phyloP scores from a whole-genome alignment of 2,797 vertebrate species.

The Chelon labrosus region DNA sequence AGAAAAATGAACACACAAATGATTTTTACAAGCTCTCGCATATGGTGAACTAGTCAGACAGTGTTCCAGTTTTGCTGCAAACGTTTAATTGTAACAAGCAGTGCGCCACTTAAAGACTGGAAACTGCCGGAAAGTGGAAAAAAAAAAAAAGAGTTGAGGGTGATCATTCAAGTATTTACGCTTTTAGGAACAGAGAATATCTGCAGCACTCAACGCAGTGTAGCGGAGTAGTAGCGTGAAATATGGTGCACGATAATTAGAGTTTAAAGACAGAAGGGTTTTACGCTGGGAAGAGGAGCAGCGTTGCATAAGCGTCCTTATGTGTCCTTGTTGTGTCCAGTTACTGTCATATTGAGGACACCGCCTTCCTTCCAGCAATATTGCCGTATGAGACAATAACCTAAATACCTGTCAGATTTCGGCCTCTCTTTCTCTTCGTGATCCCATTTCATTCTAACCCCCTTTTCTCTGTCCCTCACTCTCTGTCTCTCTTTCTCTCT shows the following conservation, averaged over 20 bases:
- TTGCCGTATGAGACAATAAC: constrained; percentile 73
- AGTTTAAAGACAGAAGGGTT: constrained; percentile 40
- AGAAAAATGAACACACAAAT: too few relatives aligned
- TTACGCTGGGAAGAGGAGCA: constrained; percentile 32
- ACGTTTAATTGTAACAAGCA: constrained; percentile 1
- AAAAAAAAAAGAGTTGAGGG: not conserved
- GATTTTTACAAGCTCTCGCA: too few relatives aligned
- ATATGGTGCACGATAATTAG: constrained; percentile 46
- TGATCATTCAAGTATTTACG: not conserved
- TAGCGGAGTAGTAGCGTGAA: constrained; percentile 14
- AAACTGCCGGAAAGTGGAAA: not conserved
- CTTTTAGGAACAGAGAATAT: constrained; percentile 8
- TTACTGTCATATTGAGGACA: constrained; percentile 70
- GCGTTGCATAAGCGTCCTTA: constrained; percentile 61
- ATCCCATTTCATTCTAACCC: constrained; percentile 57
- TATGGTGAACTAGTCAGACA: not conserved
- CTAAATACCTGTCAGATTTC: constrained; percentile 76
- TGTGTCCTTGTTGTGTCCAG: constrained; percentile 74
- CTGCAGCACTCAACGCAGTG: not conserved
- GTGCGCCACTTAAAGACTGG: not conserved
- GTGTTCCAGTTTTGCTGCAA: not conserved
- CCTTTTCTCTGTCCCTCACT: constrained; percentile 18
- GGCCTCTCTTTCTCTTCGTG: constrained; percentile 38
- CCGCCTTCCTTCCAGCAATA: constrained; percentile 64
- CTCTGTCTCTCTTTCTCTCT: constrained; percentile 26